Evolutionary conservation across 1,140 invertebrate species (phyloP), one percentile per base, ranked within the genome.

Genomic region (Drosophila pseudoananassae): DNA sequence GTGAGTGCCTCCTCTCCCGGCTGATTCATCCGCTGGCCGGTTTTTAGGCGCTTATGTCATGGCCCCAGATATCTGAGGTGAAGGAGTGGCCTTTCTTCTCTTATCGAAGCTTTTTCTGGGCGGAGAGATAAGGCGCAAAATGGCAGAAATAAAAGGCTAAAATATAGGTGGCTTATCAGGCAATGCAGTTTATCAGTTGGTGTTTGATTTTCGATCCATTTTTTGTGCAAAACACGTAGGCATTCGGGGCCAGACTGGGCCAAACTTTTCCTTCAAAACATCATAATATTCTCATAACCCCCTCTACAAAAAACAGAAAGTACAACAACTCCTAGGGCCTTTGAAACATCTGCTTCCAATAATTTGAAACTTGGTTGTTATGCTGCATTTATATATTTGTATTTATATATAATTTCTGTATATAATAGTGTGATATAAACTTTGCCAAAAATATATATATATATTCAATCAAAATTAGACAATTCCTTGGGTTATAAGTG

Each of bases 171-270:
- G 76, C 78, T 85, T 81, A 85, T 85, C 81, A 63, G 54, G 36
- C 56, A 76, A 81, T 63, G 73, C 54, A 66, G 68, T 69, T 74
- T 85, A 85, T 85, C 81, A 87, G 84, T 85, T 74, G 73, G 63
- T 77, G 74, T 77, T 74, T 80, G 72, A n/a, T 84, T 45, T 57
- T 75, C 72, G 55, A 64, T 73, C 71, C 57, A 46, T 69, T 81
- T 81, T 82, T 81, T 68, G 77, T 66, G 61, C 53, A 25, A 64
- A 79, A 75, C 76, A 79, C 77, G 77, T 80, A 52, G 29, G 53
- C 71, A 58, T 31, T 64, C 23, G 6, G 17, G 3, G 2, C 15
- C 27, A 17, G 8, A 10, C 15, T 14, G 15, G 10, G 25, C 0
- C 25, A 1, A 27, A 5, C 1, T 6, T 27, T 27, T 27, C 20